A percentile compares a stretch with the other conserved stretches of the same genome.
phyloP scores from a whole-genome alignment of 2,113 vertebrate species.

The Phoxinus phoxinus region DNA sequence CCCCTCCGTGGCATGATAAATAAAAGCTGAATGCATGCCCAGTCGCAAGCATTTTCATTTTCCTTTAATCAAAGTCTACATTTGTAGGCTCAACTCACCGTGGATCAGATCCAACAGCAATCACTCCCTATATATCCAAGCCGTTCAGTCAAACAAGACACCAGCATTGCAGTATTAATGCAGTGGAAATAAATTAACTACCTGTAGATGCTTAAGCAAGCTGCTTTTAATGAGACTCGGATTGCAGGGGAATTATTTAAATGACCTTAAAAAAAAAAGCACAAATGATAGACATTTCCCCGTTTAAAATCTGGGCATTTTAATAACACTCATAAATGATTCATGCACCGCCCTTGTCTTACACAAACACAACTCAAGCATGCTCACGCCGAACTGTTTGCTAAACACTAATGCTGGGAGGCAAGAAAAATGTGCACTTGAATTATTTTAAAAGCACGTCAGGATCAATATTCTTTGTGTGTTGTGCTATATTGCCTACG shows the following conservation, averaged over 20 bases:
- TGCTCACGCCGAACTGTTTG: not conserved
- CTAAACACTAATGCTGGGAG: conserved; percentile 7
- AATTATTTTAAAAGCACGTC: conserved; percentile 26
- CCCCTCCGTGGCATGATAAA: not conserved
- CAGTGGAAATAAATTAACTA: conserved; percentile 23
- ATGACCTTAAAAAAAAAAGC: not conserved
- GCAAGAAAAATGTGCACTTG: not conserved
- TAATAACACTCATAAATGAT: conserved; percentile 15
- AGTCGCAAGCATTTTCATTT: conserved; percentile 27
- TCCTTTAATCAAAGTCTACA: conserved; percentile 23
- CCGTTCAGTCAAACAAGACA: conserved; percentile 9
- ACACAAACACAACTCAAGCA: not conserved
- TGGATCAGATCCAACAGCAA: conserved; percentile 10
- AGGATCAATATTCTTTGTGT: conserved; percentile 1
- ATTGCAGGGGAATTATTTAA: not conserved
- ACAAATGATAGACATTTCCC: not conserved
- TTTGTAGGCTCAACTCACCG: conserved; percentile 13
- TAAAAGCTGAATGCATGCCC: conserved; percentile 1
- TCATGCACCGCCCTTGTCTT: not conserved
- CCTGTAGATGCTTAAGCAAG: not conserved
- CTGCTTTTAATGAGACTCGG: not conserved
- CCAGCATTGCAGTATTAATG: conserved; percentile 5
- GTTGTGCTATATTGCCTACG: not conserved
- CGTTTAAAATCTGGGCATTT: not conserved
- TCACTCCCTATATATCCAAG: not conserved